Conservation (phyloP, 1,140 invertebrate genomes). For the Notospermus geniculatus region DNA sequence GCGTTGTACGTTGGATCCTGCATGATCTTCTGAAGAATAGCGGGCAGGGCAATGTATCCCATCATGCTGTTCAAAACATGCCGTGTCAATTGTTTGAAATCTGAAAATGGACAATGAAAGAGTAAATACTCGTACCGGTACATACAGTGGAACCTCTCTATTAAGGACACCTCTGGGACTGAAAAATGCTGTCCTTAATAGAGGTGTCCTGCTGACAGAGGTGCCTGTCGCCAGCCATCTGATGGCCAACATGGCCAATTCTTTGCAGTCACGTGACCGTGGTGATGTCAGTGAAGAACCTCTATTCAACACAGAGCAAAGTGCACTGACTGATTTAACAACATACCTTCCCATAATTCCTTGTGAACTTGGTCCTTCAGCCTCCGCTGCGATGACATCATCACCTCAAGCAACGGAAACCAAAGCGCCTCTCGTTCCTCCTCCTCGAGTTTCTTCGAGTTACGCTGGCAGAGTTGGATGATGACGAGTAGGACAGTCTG, state of each 20-base stretch:
- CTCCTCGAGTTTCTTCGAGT: slow-evolving; percentile 58
- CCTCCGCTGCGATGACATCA: slow-evolving; percentile 58
- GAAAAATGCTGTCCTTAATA: too few relatives aligned
- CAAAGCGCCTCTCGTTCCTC: slow-evolving; percentile 57
- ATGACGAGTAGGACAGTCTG: slow-evolving; percentile 51
- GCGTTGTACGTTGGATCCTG: slow-evolving; percentile 60
- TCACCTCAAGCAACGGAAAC: slow-evolving; percentile 60
- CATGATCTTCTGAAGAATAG: slow-evolving; percentile 61
- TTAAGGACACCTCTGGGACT: too few relatives aligned
- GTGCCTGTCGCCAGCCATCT: too few relatives aligned
- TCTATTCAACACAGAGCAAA: too few relatives aligned
- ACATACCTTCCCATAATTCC: slow-evolving; percentile 37
- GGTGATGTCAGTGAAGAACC: too few relatives aligned
- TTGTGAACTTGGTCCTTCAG: slow-evolving; percentile 48
- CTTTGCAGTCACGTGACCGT: too few relatives aligned
- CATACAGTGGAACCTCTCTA: too few relatives aligned
- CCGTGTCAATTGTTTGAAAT: slow-evolving; percentile 58
- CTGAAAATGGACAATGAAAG: slow-evolving; percentile 20
- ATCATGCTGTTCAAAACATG: slow-evolving; percentile 64
- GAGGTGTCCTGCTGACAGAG: too few relatives aligned
- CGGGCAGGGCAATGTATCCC: slow-evolving; percentile 61
- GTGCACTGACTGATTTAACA: slow-evolving; percentile 1
- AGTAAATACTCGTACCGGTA: too few relatives aligned
- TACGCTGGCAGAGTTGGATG: slow-evolving; percentile 59
- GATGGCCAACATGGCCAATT: too few relatives aligned